Base-by-base conservation (phyloP, 2,113 vertebrate species). In the Phaethon lepturus region DNA sequence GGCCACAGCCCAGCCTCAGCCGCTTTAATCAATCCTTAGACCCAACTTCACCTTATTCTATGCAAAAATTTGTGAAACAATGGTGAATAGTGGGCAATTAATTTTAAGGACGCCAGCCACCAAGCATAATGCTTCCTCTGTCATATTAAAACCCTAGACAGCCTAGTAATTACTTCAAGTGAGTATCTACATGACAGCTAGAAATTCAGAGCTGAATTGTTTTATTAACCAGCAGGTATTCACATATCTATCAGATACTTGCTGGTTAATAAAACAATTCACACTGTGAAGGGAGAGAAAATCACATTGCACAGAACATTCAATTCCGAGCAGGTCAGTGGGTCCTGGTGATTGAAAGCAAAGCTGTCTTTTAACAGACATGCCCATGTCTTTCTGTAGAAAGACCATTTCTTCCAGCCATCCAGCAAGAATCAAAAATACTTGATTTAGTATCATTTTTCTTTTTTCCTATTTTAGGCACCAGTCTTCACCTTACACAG, bases 191-290 rank as follows among this genome's bases (percentile, higher is more conserved):
- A 42, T 81, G 72, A 73, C 60, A 91, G 40, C 63, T 82, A 88
- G 75, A 96, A 90, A 88, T 87, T 93, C 88, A 88, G 74, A 96
- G 59, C 74, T 88, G 90, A 86, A 90, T 86, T 93, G 44, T 45
- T 71, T n/a, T 79, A 77, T 96, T 85, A 87, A 83, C 47, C 84
- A 84, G 62, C 52, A 93, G 73, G n/a, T 94, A 74, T 90, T 81
- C 56, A 52, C 12, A 7, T 71, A 74, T 31, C 18, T 92, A 10
- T 66, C 28, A 50, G 59, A 28, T 91, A 77, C 86, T n/a, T 91
- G 63, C 79, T 93, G 71, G 23, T 88, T 86, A 86, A 72, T 68
- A 78, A 56, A 92, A 76, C 17, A 50, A 7, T 68, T 78, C 64
- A 85, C 25, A 26, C 68, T 74, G 28, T 38, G 14, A 84, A 68